A percentile compares a stretch with the other conserved stretches of the same genome.
phyloP scores from a whole-genome alignment of 2,888 invertebrate genomes.

The Yponomeuta cagnagella region DNA sequence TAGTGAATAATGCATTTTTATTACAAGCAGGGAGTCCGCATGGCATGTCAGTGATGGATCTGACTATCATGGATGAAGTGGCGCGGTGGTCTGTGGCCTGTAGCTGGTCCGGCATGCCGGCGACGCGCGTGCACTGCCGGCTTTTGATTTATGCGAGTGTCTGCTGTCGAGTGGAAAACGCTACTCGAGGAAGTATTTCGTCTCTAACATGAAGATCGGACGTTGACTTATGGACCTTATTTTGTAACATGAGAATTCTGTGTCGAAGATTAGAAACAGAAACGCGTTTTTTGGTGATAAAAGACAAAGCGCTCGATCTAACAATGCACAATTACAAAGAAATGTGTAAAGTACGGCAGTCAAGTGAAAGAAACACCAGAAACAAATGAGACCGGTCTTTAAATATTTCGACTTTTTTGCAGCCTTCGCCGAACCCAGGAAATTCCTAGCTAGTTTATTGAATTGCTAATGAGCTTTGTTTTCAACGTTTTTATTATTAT shows the following conservation, averaged over 20 bases:
- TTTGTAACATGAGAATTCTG: too few relatives aligned
- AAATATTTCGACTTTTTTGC: too few relatives aligned
- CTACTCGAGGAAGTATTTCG: not conserved
- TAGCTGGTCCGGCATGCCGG: not conserved
- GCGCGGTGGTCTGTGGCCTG: not conserved
- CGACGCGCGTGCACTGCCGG: not conserved
- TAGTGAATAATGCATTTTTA: constrained; percentile 1
- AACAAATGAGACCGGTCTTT: too few relatives aligned
- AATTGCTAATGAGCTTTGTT: not conserved
- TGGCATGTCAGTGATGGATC: not conserved
- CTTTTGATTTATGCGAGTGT: not conserved
- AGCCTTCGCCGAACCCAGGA: not conserved
- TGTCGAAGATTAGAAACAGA: too few relatives aligned
- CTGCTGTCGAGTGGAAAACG: not conserved
- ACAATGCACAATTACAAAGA: too few relatives aligned
- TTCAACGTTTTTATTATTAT: not conserved
- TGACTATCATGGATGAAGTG: not conserved
- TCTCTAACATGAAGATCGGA: not conserved
- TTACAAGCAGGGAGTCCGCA: not conserved
- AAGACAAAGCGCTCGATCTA: too few relatives aligned
- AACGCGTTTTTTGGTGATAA: too few relatives aligned
- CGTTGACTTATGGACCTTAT: not conserved
- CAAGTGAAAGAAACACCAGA: too few relatives aligned
- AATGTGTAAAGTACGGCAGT: too few relatives aligned
- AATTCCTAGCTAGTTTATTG: not conserved